Evolutionary conservation across 1,140 invertebrate species (phyloP), one percentile per base, ranked within the genome.

Genomic region (Drosophila bocqueti): DNA sequence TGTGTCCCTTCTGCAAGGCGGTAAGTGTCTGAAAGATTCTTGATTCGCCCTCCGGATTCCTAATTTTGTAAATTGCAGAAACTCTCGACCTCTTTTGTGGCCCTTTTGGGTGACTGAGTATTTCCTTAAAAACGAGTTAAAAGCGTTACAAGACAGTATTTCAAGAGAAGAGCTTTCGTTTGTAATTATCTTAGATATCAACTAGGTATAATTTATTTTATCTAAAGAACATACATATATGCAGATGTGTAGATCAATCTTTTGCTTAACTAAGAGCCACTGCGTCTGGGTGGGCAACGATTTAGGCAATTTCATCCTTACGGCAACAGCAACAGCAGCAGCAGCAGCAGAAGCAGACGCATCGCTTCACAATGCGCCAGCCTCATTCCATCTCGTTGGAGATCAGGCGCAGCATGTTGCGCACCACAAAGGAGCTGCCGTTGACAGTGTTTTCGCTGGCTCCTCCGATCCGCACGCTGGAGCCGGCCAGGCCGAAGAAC

Each of bases 401-500:
- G 31, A 89, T 71, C 13, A 90, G 64, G 4, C 90, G 66, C 58
- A 91, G 40, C 18, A 91, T 66, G 62, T 84, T 91, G 16, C 81
- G 76, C 31, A 85, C 82, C 24, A 91, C 83, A 49, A 73, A 87
- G 15, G 64, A 68, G 60, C 62, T 91, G n/a, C 77, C 76, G 42
- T 85, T 81, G 24, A 60, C 74, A 1, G 81, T 67, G 11, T 64
- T 65, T 24, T 83, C 83, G 29, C 61, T 76, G 24, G 67, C 58
- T n/a, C 67, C 84, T 13, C 86, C 82, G 46, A 92, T 86, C 8
- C 91, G 82, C 7, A 93, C 86, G 46, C 84, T 92, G 16, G 90
- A 84, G 3, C 93, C 91, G 10, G 95, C 95, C 9, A 97, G 93
- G 11, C 96, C 97, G 94, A 95, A 97, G 90, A 97, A 97, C 60